Base-by-base conservation (phyloP, 2,888 invertebrate genomes). In the Taphrorychus bicolor region DNA sequence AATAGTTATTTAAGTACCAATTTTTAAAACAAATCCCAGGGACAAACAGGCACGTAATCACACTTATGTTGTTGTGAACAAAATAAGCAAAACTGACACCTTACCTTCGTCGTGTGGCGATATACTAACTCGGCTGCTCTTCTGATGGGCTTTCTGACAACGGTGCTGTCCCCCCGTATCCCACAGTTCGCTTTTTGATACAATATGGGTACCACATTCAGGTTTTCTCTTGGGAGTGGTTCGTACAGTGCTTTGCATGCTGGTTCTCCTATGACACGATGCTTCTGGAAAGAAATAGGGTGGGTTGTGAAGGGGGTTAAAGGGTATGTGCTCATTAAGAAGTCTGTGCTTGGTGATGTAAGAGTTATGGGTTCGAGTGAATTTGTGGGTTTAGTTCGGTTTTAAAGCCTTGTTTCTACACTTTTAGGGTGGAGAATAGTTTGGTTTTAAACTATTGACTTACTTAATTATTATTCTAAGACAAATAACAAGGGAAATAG, bases 151-250 rank as follows among this genome's bases (percentile, higher is more conserved):
- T 66, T 81, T 81, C n/a, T 73, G 70, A 63, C 82, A 82, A 23
- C 82, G 73, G 61, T 82, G 82, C 51, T 81, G 81, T 66, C 73
- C 81, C 1, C 82, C 82, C 0, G 82, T 83, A 67, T 83, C 82
- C 83, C 83, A 83, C n/a, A 83, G 71, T 69, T 83, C 83, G 60
- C 82, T 82, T 72, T 83, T 83, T 0, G 82, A 78, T 11, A 83
- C 83, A 4, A 83, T 79, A 71, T 83, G 83, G 2, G 81, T 81
- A 3, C 81, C 81, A 49, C 77, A 80, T 18, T 82, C 82, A 3
- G 74, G 54, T 75, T 87, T 87, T 75, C 81, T 87, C 84, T 78
- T 86, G 0, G 81, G 81, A 2, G 82, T 81, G 14, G 76, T 77
- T 17, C 67, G 57, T 54, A 78, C 73, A 58, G 75, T 77, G 48